phyloP scores from a whole-genome alignment of 2,797 vertebrate species.

The Adelosebastes latens region DNA sequence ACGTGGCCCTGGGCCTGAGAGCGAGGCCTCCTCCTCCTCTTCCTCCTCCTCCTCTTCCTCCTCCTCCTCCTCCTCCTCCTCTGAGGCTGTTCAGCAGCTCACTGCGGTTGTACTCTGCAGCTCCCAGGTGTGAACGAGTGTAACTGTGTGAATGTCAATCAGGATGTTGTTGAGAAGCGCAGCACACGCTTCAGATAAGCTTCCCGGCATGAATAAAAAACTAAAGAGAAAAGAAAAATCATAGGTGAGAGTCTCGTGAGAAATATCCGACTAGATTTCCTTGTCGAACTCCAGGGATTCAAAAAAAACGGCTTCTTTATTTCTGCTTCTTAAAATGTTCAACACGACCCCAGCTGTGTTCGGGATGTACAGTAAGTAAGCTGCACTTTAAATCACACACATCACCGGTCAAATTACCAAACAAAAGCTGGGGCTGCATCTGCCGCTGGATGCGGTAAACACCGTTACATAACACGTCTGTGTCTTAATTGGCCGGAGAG shows the following conservation, averaged over 20 bases:
- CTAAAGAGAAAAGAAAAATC: background rate
- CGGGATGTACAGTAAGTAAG: background rate
- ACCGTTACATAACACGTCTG: slow-evolving; percentile 3
- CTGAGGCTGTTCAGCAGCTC: slow-evolving; percentile 21
- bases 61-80: background rate
- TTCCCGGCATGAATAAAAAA: slow-evolving; percentile 39
- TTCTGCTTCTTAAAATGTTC: slow-evolving; percentile 6
- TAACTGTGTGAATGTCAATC: slow-evolving; percentile 56
- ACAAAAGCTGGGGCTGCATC: background rate
- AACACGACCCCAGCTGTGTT: slow-evolving; percentile 1
- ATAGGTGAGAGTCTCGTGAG: slow-evolving; percentile 18
- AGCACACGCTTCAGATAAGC: slow-evolving; percentile 44
- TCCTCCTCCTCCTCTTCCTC: too few relatives aligned
- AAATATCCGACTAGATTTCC: slow-evolving; percentile 19
- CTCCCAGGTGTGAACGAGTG: slow-evolving; percentile 47
- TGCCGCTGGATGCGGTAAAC: slow-evolving; percentile 3
- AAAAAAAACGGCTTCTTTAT: slow-evolving; percentile 2
- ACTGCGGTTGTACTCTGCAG: slow-evolving; percentile 42
- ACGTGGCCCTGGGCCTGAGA: background rate
- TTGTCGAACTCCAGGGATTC: slow-evolving; percentile 26
- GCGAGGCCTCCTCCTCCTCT: background rate
- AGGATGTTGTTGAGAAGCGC: slow-evolving; percentile 42
- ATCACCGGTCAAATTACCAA: background rate
- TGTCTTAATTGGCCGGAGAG: slow-evolving; percentile 32
- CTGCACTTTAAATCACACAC: background rate